Evolutionary conservation across 2,113 vertebrate species (phyloP).

Genomic region (Callaeas wilsoni): DNA sequence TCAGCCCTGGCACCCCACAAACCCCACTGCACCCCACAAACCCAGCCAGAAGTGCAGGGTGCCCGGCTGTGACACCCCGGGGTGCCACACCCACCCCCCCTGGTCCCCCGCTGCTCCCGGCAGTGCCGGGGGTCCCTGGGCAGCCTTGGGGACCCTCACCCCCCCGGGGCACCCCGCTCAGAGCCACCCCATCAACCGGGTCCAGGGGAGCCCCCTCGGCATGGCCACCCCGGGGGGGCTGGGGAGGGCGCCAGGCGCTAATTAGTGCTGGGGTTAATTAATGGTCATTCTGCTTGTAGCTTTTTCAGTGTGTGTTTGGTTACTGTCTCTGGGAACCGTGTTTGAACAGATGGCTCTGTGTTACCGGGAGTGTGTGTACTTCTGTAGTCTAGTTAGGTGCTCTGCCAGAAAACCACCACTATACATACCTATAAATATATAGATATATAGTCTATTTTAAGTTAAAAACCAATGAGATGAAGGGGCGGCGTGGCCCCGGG

Average conservation of each 20-base stretch:
- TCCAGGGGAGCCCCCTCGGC: neutral
- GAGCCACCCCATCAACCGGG: neutral
- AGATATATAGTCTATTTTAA: slow-evolving; percentile 79
- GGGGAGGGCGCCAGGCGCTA: slow-evolving; percentile 44
- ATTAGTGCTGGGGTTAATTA: slow-evolving; percentile 74
- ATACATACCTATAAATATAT: slow-evolving; percentile 79
- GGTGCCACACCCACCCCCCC: neutral
- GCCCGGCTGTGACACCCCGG: neutral
- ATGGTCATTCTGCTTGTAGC: slow-evolving; percentile 80
- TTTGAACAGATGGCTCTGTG: slow-evolving; percentile 79
- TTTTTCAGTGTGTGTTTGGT: slow-evolving; percentile 82
- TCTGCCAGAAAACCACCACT: slow-evolving; percentile 74
- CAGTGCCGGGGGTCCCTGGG: neutral
- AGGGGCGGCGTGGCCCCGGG: neutral
- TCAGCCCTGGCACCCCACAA: neutral
- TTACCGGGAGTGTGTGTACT: slow-evolving; percentile 90
- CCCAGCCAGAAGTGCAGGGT: neutral
- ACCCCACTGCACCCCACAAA: neutral
- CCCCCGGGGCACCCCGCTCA: neutral
- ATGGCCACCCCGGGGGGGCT: neutral
- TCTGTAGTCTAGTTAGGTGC: slow-evolving; percentile 99
- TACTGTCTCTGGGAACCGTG: slow-evolving; percentile 83
- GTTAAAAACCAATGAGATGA: slow-evolving; percentile 66
- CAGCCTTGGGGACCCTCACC: neutral
- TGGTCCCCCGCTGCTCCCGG: neutral